Base-by-base conservation (phyloP, 1,140 invertebrate genomes). In the Olivierus martensii region DNA sequence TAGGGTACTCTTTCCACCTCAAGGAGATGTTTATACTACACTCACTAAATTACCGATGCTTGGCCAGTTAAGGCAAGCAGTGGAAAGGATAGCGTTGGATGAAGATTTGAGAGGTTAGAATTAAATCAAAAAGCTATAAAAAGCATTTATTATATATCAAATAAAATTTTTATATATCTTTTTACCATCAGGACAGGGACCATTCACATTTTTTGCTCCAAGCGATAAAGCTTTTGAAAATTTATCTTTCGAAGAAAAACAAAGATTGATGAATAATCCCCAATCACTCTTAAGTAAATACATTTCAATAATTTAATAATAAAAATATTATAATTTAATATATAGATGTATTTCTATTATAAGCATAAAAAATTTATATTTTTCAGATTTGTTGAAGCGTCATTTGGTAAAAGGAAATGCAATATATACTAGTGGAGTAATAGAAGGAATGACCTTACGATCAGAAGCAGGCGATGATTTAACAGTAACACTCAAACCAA, bases 171-270 rank as follows among this genome's bases (percentile, higher is more conserved):
- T n/a, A n/a, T n/a, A 28, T 28, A 28, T 28, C 9, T 28, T 28
- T 28, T 28, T 6, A 28, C 2, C 59, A 44, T 35, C 51, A 55
- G 60, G 53, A 17, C 44, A 19, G 6, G 66, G 66, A 11, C 63
- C 65, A 5, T 64, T 62, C 51, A 69, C 68, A 3, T 38, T 69
- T 0, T 65, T 70, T 19, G 67, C 64, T 2, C 68, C 68, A 10
- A 61, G 60, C 15, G 61, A 70, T 53, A 51, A 59, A 22, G 67
- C 67, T 14, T 68, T 70, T 56, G 56, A 54, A 7, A 59, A 60
- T 37, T 34, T 70, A 14, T 14, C 49, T 2, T 17, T 42, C 15
- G 52, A 52, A 55, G 47, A 58, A 21, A 53, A 34, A 3, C n/a
- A 49, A 22, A 38, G 18, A 9, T 10, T 58, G 9, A 14, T 55